Base-by-base conservation (phyloP, 2,113 vertebrate species). In the Hassar affinis region DNA sequence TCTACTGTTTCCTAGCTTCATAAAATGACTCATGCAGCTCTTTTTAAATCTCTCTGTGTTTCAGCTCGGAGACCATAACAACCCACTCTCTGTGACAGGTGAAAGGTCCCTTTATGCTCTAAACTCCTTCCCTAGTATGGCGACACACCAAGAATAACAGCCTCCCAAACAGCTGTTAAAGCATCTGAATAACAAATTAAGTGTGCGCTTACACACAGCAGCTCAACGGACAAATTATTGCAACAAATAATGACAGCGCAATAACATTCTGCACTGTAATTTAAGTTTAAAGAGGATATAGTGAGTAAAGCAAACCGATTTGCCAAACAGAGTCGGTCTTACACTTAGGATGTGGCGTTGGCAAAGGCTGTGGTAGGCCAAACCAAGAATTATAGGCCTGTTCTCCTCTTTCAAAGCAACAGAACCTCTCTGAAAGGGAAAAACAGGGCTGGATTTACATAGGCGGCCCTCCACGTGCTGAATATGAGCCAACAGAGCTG, bases 111-210 rank as follows among this genome's bases (percentile, higher is more conserved):
- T 87, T 87, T 87, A 82, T 87, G 81, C 82, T 83, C 69, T 77
- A 61, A 85, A 83, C 83, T 76, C 84, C 12, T 84, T 85, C 61
- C 64, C 81, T 71, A 82, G 81, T 80, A 83, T 83, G 86, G 84
- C 25, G 49, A 62, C 64, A 59, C 77, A 85, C 83, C 84, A 85
- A 87, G 42, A 80, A 80, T 83, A 81, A 79, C 84, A 87, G 77
- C 77, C 79, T 76, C 71, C 76, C 69, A 83, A 87, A 85, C 83
- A 85, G 77, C 80, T 87, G 86, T 75, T 85, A 82, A 80, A 87
- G 84, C 83, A 85, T 85, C 80, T 85, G 84, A 85, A 87, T 80
- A 87, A 83, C 86, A 85, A 87, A 85, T 83, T 83, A 83, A 83
- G 81, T 74, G 68, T 77, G 45, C 56, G 49, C 81, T 80, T 66